Conservation (phyloP, 64 coral and sea anemone genomes). For the Hydrozoanthus tunicans region DNA sequence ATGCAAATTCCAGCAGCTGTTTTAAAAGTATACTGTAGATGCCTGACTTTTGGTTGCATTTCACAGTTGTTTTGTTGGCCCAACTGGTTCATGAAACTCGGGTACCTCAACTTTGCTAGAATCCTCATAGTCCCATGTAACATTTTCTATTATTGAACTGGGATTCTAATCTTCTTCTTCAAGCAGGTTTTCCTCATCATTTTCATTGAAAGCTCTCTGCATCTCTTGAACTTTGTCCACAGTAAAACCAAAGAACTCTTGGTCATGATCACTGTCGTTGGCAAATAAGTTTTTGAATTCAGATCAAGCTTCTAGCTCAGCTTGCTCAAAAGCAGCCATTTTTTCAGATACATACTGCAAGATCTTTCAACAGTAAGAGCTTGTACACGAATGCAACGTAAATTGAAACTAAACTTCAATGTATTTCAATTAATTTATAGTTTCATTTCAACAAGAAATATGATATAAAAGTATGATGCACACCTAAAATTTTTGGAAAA, state of each 20-base stretch:
- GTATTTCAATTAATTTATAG: conserved; percentile 3
- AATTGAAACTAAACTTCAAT: not conserved
- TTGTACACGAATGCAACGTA: not conserved
- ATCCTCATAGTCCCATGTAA: conserved; percentile 17
- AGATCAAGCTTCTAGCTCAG: not conserved
- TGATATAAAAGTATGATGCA: not conserved
- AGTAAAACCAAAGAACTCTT: conserved; percentile 24
- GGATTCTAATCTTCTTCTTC: not conserved
- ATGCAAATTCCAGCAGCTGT: no score
- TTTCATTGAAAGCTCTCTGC: not conserved
- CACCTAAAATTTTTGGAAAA: not conserved
- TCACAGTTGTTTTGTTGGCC: conserved; percentile 38
- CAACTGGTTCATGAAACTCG: conserved; percentile 24
- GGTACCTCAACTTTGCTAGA: conserved; percentile 12
- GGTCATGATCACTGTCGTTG: conserved; percentile 3
- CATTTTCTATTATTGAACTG: not conserved
- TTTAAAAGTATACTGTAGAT: no score
- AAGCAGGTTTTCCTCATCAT: not conserved
- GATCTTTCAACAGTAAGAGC: not conserved
- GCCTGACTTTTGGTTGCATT: not conserved
- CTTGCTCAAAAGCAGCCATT: not conserved
- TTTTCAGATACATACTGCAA: not conserved
- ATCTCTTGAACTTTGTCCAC: not conserved
- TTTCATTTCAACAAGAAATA: not conserved
- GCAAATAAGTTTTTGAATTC: conserved; percentile 20